A percentile compares a stretch with the other conserved stretches of the same genome.
Conservation (phyloP, 2,888 invertebrate species). For the Pterostichus niger region DNA sequence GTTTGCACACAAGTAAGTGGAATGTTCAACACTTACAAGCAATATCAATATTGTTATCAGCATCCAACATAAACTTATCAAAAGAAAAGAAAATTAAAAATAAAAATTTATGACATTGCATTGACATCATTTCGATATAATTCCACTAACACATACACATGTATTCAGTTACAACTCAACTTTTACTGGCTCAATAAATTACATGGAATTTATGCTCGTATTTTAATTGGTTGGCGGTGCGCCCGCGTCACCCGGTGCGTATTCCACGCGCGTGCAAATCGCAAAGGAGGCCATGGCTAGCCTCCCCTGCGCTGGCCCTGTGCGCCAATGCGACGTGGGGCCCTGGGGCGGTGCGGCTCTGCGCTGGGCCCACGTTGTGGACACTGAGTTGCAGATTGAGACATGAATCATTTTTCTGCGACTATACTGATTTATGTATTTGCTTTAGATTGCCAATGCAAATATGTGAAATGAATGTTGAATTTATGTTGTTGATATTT, state of each 20-base stretch:
- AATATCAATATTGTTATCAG: too few species aligned
- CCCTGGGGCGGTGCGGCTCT: not conserved
- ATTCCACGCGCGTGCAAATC: slow-evolving; percentile 38
- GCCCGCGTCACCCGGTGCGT: not conserved
- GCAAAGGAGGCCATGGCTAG: slow-evolving; percentile 50
- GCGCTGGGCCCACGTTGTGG: not conserved
- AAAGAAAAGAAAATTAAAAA: not conserved
- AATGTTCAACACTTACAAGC: too few species aligned
- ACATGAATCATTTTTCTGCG: slow-evolving; percentile 30
- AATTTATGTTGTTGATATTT: too few species aligned
- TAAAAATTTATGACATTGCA: slow-evolving; percentile 23
- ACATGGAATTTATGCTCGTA: slow-evolving; percentile 58
- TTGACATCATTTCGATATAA: slow-evolving; percentile 41
- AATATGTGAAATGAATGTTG: too few species aligned
- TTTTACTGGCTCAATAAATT: slow-evolving; percentile 63
- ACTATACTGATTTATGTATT: slow-evolving; percentile 14
- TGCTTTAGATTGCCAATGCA: not conserved
- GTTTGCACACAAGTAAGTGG: too few species aligned
- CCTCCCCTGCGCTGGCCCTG: slow-evolving; percentile 9
- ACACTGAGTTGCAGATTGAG: not conserved
- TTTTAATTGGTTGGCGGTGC: slow-evolving; percentile 56
- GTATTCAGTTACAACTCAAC: slow-evolving; percentile 26
- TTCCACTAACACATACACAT: not conserved
- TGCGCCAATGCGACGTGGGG: slow-evolving; percentile 3
- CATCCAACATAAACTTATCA: too few species aligned